Evolutionary conservation across 2,888 invertebrate genomes (phyloP), one percentile per base, ranked within the genome.

Genomic region (Aphidoletes aphidimyza): DNA sequence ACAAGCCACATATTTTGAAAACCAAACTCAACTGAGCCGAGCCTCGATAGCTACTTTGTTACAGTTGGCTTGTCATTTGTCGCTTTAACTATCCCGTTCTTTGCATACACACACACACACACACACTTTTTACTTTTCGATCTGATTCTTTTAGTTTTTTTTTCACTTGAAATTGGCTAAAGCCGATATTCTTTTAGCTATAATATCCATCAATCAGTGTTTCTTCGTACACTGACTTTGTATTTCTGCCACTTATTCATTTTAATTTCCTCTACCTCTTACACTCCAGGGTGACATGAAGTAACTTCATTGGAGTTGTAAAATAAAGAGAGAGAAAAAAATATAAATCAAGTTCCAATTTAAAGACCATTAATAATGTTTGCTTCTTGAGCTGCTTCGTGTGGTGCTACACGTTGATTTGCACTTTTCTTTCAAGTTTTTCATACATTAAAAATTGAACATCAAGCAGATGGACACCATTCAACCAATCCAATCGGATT

Each of bases 11-110:
- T 69, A 69, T 30, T 69, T 69, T 14, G 69, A 54, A 54, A 17
- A 39, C 14, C 2, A 54, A 17, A 39, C 14, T 0, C 22, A 54
- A 54, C 14, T 30, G 30, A 69, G 30, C 30, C 34, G 34, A 69
- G 17, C 69, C n/a, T 54, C 22, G 22, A 69, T 69, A 69, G 2
- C 1, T 30, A 69, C 69, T 69, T 54, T 54, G 22, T 54, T 30
- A 69, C 69, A 69, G 69, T 69, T 69, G 69, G 69, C 69, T 69
- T 69, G 69, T 69, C 69, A 69, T 69, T 69, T 69, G 69, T 69
- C 69, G 69, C 30, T 30, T 9, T 17, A 2, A 17, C 5, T 2
- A 30, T 30, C 69, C 34, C 30, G 30, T 69, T 30, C 17, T 69
- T 69, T 69, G 69, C 69, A 69, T 69, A 69, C 30, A 47, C 42